Evolutionary conservation across 1,140 invertebrate species (phyloP).

Genomic region (Dicyema japonicum): DNA sequence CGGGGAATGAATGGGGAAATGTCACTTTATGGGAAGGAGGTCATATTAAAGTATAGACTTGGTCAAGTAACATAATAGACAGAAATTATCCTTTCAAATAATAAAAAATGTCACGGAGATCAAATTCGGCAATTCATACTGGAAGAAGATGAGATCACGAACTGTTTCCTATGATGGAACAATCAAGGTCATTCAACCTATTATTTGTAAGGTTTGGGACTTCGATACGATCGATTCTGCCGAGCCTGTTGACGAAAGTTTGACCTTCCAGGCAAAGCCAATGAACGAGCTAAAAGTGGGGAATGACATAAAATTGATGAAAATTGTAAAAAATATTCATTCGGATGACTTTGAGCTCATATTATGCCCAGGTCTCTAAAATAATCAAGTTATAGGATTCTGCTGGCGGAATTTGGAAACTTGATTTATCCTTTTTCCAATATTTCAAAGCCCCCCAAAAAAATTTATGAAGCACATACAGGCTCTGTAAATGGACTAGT

Average conservation of each 20-base stretch:
- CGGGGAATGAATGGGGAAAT: slow-evolving; percentile 54
- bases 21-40: slow-evolving; percentile 52
- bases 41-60: slow-evolving; percentile 31
- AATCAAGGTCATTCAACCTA: slow-evolving; percentile 22
- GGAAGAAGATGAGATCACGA: slow-evolving; percentile 26
- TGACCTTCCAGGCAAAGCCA: slow-evolving; percentile 43
- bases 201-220: slow-evolving; percentile 32
- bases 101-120: slow-evolving; percentile 33
- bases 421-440: slow-evolving; percentile 35
- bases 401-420: slow-evolving; percentile 41
- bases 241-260: slow-evolving; percentile 36
- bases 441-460: slow-evolving; percentile 21
- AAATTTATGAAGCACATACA: slow-evolving; percentile 35
- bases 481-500: slow-evolving; percentile 34
- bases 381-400: slow-evolving; percentile 27
- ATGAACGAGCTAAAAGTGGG: slow-evolving; percentile 34
- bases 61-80: no score
- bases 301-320: slow-evolving; percentile 20
- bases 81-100: no score
- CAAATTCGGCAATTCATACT: slow-evolving; percentile 38
- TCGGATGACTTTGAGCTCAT: slow-evolving; percentile 6
- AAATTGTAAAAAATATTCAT: slow-evolving; percentile 23
- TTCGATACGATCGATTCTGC: slow-evolving; percentile 49
- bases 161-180: slow-evolving; percentile 39
- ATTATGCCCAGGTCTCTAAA: background rate